Conservation (phyloP, 2,888 invertebrate genomes). For the Drosophila pseudotalamancana region DNA sequence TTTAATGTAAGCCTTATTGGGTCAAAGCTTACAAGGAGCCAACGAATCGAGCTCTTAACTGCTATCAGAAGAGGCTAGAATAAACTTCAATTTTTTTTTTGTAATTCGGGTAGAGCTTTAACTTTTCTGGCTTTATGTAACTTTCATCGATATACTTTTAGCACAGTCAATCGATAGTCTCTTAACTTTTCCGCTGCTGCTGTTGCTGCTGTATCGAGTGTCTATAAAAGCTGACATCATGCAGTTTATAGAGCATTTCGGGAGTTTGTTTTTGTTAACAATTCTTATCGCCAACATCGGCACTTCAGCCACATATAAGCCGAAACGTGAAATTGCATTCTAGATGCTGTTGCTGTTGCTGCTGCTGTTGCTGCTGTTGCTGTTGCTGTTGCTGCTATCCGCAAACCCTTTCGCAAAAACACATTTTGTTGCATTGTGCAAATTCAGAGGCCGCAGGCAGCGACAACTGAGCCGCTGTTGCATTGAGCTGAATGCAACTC, state of each 20-base stretch:
- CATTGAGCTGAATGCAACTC: conserved; percentile 54
- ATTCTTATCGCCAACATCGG: conserved; percentile 50
- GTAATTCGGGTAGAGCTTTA: no score
- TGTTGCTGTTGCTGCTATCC: conserved; percentile 4
- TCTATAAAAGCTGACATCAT: conserved; percentile 17
- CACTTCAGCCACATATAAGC: conserved; percentile 42
- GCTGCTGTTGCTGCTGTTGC: background rate
- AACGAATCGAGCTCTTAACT: no score
- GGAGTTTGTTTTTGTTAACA: conserved; percentile 27
- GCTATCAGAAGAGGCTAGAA: no score
- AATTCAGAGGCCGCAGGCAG: conserved; percentile 32
- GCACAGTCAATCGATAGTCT: background rate
- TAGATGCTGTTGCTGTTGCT: conserved; percentile 19
- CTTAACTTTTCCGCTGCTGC: no score
- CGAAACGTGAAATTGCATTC: conserved; percentile 54
- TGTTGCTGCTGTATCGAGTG: no score
- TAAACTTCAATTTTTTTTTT: no score
- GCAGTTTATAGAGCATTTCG: conserved; percentile 26
- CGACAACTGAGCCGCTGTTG: conserved; percentile 24
- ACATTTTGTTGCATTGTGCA: conserved; percentile 49
- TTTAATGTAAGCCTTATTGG: no score
- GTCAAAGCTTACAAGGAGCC: no score
- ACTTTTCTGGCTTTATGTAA: no score
- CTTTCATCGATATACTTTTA: background rate
- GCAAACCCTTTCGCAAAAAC: conserved; percentile 39